phyloP scores from a whole-genome alignment of 2,888 invertebrate genomes.

The Formica aserva region DNA sequence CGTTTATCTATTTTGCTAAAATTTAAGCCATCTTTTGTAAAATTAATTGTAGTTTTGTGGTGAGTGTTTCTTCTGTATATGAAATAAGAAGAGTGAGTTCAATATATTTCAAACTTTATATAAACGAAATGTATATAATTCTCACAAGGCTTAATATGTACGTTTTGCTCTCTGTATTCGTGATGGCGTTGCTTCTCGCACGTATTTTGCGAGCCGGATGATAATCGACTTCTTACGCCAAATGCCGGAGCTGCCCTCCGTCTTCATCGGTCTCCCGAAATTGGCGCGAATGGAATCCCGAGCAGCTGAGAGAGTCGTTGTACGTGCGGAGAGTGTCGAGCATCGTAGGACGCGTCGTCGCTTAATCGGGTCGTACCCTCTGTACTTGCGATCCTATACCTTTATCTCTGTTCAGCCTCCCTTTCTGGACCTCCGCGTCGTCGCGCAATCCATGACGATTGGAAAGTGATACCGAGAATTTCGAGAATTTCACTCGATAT shows the following conservation, averaged over 20 bases:
- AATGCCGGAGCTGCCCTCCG: constrained; percentile 66
- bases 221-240: constrained; percentile 61
- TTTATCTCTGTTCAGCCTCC: constrained; percentile 48
- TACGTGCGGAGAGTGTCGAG: constrained; percentile 72
- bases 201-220: constrained; percentile 46
- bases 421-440: constrained; percentile 15
- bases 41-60: not conserved
- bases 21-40: not conserved
- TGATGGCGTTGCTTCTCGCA: constrained; percentile 39
- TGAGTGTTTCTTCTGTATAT: not conserved
- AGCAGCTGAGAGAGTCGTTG: constrained; percentile 71
- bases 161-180: constrained; percentile 56
- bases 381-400: constrained; percentile 43
- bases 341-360: constrained; percentile 66
- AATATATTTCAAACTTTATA: not conserved
- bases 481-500: constrained; percentile 75
- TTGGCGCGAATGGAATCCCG: constrained; percentile 78
- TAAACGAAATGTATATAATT: not conserved
- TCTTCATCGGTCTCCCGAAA: constrained; percentile 67
- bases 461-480: constrained; percentile 82
- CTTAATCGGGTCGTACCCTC: constrained; percentile 70
- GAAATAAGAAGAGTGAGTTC: not conserved
- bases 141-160: constrained; percentile 3
- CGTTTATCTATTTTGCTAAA: not conserved
- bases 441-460: constrained; percentile 64